Conservation (phyloP, 2,888 invertebrate species). For the Rhyacophila evoluta region DNA sequence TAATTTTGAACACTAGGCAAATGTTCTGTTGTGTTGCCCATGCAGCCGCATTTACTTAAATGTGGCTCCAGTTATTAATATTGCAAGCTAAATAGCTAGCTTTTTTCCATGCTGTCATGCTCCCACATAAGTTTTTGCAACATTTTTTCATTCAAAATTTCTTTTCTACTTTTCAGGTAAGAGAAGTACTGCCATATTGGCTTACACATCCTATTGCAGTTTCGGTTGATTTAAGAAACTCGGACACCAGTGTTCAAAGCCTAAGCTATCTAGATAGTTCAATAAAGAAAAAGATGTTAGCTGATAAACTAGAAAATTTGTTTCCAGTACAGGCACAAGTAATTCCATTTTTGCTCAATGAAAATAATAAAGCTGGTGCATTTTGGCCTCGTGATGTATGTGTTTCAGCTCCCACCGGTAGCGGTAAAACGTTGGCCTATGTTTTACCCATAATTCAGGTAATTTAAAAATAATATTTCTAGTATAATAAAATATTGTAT, state of each 20-base stretch:
- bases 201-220: slow-evolving; percentile 83
- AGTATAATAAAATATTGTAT: too few species aligned
- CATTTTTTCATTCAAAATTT: too few species aligned
- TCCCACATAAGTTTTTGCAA: too few species aligned
- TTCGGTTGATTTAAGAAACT: slow-evolving; percentile 76
- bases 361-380: slow-evolving; percentile 70
- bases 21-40: too few species aligned
- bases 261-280: slow-evolving; percentile 72
- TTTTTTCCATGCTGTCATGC: too few species aligned
- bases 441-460: slow-evolving; percentile 91
- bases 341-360: slow-evolving; percentile 80
- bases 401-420: slow-evolving; percentile 97
- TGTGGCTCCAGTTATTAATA: too few species aligned
- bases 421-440: slow-evolving; percentile 96
- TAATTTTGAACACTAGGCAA: too few species aligned
- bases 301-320: slow-evolving; percentile 79
- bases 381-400: slow-evolving; percentile 91
- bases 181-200: slow-evolving; percentile 89
- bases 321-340: slow-evolving; percentile 89
- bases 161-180: too few species aligned
- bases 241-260: slow-evolving; percentile 62
- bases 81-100: too few species aligned
- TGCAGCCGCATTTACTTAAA: too few species aligned
- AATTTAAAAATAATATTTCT: too few species aligned
- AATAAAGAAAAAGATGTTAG: slow-evolving; percentile 73